These are phyloP conservation scores for Linyphia triangularis DNA, from an alignment of 2,888 invertebrate species.

Conservation along the genomic window DNA sequence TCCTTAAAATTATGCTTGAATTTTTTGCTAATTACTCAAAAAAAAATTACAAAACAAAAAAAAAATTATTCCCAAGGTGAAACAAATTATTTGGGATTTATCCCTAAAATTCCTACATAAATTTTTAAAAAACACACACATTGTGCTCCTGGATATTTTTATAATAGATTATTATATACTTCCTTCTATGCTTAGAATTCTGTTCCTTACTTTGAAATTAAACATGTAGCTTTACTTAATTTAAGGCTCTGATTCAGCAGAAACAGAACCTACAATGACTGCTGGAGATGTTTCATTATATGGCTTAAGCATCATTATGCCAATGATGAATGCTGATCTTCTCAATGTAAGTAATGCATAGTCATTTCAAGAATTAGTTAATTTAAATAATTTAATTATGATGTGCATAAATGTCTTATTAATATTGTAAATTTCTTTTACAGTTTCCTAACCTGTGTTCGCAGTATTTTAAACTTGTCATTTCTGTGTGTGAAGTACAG, in stretches of 20 bases:
- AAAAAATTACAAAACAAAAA: not conserved
- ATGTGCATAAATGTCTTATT: not conserved
- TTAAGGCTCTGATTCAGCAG: constrained; percentile 44
- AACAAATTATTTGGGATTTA: not conserved
- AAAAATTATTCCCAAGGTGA: not conserved
- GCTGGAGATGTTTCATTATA: constrained; percentile 85
- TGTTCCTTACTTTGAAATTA: not conserved
- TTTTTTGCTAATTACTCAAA: too few species aligned
- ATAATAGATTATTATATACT: not conserved
- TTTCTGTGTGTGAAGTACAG: constrained; percentile 85
- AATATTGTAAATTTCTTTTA: constrained; percentile 14
- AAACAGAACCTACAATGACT: constrained; percentile 47
- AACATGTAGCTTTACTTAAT: not conserved
- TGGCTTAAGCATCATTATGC: constrained; percentile 86
- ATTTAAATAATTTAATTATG: not conserved
- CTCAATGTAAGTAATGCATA: constrained; percentile 80
- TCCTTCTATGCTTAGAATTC: not conserved
- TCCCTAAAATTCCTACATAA: too few species aligned
- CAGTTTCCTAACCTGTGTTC: constrained; percentile 85
- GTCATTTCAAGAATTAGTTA: not conserved
- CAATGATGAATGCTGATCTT: constrained; percentile 86
- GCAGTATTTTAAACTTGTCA: constrained; percentile 85
- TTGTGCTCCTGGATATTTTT: too few species aligned
- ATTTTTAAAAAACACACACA: too few species aligned
- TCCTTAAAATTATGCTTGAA: too few species aligned